Base-by-base conservation (phyloP, 2,113 vertebrate genomes). In the Tyrannus savana region DNA sequence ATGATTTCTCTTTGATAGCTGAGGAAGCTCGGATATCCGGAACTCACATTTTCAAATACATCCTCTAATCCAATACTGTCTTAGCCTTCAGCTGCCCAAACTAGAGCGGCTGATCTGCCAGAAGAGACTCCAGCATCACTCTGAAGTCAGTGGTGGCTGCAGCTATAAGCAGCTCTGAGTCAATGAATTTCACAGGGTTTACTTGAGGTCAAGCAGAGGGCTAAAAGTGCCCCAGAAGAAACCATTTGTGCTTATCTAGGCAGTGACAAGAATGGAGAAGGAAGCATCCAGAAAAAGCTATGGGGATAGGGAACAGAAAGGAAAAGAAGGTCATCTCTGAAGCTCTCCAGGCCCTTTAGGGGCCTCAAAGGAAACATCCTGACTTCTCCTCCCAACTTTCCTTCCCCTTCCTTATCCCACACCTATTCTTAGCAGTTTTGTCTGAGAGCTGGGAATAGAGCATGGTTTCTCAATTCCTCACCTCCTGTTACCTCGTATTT, bases 341-440 rank as follows among this genome's bases (percentile, higher is more conserved):
- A 87, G 66, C 59, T 95, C 84, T 85, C 62, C 80, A 64, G 42
- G 77, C 91, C 86, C 76, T 77, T 93, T 7, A 84, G 91, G 47
- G 80, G 64, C 91, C 96, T 81, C 95, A 95, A 59, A 95, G 96
- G 95, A 97, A 97, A 76, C 27, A 31, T 76, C 71, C 86, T 69
- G 74, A 95, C 84, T 96, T 96, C 91, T 96, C 89, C 93, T 91
- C 94, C 96, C 81, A 64, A 37, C 66, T 92, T 72, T 60, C 84
- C 95, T 95, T 96, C 95, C 95, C 28, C 52, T 97, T 95, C 91
- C 93, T 95, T 86, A 75, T 44, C 52, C 94, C 83, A 93, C 8
- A 8, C 68, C 94, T 95, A 95, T 96, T 97, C 93, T 95, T 95
- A 96, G 96, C 60, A 84, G 56, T 73, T 95, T 95, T 95, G 91